Evolutionary conservation across 2,797 vertebrate species (phyloP).

Genomic region (Siniperca obscura): DNA sequence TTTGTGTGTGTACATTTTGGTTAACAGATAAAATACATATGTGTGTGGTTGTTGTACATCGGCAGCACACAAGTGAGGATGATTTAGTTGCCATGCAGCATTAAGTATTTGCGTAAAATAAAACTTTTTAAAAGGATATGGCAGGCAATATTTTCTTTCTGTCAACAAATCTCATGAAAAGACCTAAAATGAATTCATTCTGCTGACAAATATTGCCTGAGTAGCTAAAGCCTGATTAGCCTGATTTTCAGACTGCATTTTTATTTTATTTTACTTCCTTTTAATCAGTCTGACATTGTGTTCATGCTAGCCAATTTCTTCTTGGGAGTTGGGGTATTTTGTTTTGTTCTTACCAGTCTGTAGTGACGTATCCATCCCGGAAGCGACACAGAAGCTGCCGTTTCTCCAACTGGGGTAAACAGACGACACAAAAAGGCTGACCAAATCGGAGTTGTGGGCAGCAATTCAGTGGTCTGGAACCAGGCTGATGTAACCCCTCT

Average conservation of each 20-base stretch:
- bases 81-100: neutral
- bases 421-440: neutral
- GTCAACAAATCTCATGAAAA: neutral
- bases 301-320: neutral
- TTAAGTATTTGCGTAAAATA: neutral
- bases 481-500: neutral
- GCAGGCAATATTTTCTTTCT: neutral
- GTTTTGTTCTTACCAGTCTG: neutral
- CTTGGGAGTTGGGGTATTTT: neutral
- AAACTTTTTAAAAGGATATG: neutral
- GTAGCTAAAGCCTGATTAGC: constrained; percentile 15
- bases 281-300: neutral
- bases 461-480: neutral
- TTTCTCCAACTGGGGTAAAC: neutral
- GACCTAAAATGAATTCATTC: neutral
- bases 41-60: neutral
- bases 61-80: neutral
- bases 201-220: neutral
- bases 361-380: neutral
- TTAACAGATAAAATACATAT: constrained; percentile 26
- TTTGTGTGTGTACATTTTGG: constrained; percentile 45
- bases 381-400: neutral
- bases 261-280: neutral
- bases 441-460: neutral
- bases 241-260: neutral